Evolutionary conservation across 2,888 invertebrate genomes (phyloP), one percentile per base, ranked within the genome.

Genomic region (Chloroclystis v-ata): DNA sequence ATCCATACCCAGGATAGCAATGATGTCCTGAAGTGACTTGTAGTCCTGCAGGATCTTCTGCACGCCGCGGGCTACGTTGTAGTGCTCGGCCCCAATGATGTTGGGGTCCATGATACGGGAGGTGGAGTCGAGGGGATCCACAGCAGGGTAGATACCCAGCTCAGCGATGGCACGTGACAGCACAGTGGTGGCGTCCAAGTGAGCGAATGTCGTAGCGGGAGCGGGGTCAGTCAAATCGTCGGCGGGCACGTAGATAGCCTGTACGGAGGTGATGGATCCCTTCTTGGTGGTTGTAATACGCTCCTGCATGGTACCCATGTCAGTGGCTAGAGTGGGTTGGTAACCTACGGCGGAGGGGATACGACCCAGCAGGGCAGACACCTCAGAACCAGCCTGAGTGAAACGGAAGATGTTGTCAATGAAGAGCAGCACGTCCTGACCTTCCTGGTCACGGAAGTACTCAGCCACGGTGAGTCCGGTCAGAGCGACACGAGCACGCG

Each of bases 261-360:
- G 97, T 63, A 98, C 97, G 37, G 97, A 97, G 52, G 97, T 98
- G 73, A 97, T 97, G 63, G 97, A 97, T 59, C 97, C 97, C 83
- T 96, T 96, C 85, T 92, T 95, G 61, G 97, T 97, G 63, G 97
- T 97, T 56, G 97, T 97, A 82, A 97, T 97, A 76, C 97, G 91
- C 84, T 98, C 97, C 91, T 98, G 97, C 97, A 97, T 97, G 72
- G 94, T 92, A 92, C 97, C 97, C 97, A 97, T 97, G 90, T 97
- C 97, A 74, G 97, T 97, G 69, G 96, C 97, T 78, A 97, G 83
- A 10, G 97, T 98, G 41, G 97, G 97, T 78, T 98, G 97, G 84
- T 98, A 97, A 77, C 97, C 97, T 72, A 98, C 97, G 76, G 97
- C 97, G 49, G 95, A 95, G 60, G 97, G 97, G 73, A 98, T 97